phyloP scores from a whole-genome alignment of 2,888 invertebrate genomes.

The Eutolmus rufibarbis region DNA sequence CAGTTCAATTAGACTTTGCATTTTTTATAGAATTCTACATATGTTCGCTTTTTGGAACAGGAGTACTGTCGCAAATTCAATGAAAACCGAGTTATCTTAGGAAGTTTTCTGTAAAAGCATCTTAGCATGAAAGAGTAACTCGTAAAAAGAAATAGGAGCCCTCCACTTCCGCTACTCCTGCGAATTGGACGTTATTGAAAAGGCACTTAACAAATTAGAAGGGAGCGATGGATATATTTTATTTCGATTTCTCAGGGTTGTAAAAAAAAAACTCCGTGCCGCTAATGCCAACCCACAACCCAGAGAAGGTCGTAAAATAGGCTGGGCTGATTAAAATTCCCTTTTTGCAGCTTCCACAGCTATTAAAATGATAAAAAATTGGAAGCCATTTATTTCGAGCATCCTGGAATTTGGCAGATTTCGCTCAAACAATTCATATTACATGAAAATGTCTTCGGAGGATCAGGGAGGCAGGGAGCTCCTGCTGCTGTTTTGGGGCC shows the following conservation, averaged over 20 bases:
- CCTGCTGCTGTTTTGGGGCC: not conserved
- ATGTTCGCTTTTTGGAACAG: not conserved
- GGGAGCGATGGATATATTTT: not conserved
- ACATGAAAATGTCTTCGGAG: not conserved
- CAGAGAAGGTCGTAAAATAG: not conserved
- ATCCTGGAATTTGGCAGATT: not conserved
- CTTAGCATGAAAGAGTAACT: not conserved
- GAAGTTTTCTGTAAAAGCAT: not conserved
- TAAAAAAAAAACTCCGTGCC: not conserved
- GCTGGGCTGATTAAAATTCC: not conserved
- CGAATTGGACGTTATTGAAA: not conserved
- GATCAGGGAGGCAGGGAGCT: not conserved
- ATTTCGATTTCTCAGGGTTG: not conserved
- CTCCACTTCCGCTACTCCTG: not conserved
- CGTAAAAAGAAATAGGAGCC: not conserved
- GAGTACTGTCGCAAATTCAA: not conserved
- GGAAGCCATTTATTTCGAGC: conserved; percentile 14
- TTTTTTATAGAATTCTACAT: not conserved
- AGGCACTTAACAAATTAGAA: not conserved
- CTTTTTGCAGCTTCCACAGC: not conserved
- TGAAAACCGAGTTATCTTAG: not conserved
- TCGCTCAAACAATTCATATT: conserved; percentile 6
- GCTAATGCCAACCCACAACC: not conserved
- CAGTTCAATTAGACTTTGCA: not conserved
- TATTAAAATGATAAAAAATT: conserved; percentile 25